Percentiles rank a stretch among this genome's conserved stretches.
Evolutionary conservation across 2,888 invertebrate species (phyloP).

Genomic region (Chelonus formosanus): DNA sequence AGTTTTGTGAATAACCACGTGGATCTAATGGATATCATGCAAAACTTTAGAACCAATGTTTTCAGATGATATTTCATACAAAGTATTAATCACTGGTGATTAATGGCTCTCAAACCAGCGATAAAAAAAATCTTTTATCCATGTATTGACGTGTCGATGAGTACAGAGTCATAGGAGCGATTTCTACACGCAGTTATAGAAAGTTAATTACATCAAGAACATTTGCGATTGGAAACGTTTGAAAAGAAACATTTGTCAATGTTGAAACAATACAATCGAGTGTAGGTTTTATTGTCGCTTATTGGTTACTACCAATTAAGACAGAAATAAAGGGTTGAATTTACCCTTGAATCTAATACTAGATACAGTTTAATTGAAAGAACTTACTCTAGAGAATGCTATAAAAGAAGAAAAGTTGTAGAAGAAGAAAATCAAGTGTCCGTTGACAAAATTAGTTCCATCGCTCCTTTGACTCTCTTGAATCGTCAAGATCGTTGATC

Average conservation of each 20-base stretch:
- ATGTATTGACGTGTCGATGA: background rate
- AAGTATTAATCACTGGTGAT: too few relatives aligned
- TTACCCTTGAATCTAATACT: conserved; percentile 1
- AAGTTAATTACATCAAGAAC: conserved; percentile 32
- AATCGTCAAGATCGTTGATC: conserved; percentile 30
- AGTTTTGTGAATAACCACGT: too few relatives aligned
- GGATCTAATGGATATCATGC: too few relatives aligned
- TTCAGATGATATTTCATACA: too few relatives aligned
- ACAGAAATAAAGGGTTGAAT: conserved; percentile 13
- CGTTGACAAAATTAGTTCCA: conserved; percentile 42
- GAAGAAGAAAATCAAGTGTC: conserved; percentile 32
- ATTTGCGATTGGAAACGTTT: conserved; percentile 15
- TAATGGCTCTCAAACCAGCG: too few relatives aligned
- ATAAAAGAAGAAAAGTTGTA: background rate
- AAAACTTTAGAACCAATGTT: too few relatives aligned
- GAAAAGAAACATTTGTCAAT: conserved; percentile 38
- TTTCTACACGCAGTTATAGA: conserved; percentile 15
- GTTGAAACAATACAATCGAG: conserved; percentile 27
- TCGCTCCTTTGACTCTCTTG: conserved; percentile 33
- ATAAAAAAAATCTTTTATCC: too few relatives aligned
- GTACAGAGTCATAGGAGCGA: conserved; percentile 26
- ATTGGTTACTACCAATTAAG: conserved; percentile 3
- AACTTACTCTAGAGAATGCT: background rate
- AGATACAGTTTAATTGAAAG: conserved; percentile 31
- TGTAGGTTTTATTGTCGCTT: background rate